A percentile compares a stretch with the other conserved stretches of the same genome.
Evolutionary conservation across 2,113 vertebrate species (phyloP).

Genomic region (Notothenia coriiceps): DNA sequence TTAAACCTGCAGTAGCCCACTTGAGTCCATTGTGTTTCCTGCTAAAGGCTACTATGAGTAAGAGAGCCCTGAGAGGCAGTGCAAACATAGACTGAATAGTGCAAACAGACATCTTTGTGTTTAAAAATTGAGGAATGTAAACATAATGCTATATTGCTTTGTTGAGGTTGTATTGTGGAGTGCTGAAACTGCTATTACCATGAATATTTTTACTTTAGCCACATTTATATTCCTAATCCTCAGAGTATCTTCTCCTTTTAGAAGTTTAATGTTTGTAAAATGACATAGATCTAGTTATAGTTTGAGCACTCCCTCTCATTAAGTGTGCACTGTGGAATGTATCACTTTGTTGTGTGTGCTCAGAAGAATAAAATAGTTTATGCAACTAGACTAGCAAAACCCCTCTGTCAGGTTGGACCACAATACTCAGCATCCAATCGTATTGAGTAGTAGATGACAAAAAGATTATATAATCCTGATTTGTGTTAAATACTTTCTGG

Average conservation of each 20-base stretch:
- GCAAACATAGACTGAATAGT: background rate
- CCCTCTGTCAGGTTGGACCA: slow-evolving; percentile 24
- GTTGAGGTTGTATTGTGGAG: background rate
- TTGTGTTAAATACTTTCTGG: background rate
- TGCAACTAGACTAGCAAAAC: slow-evolving; percentile 25
- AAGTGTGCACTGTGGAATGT: slow-evolving; percentile 49
- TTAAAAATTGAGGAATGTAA: slow-evolving; percentile 37
- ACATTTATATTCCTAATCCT: background rate
- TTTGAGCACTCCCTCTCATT: slow-evolving; percentile 35
- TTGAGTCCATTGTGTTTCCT: slow-evolving; percentile 21
- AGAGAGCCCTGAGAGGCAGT: background rate
- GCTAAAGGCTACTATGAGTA: slow-evolving; percentile 38
- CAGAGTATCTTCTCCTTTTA: background rate
- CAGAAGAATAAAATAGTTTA: slow-evolving; percentile 21
- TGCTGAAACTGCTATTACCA: background rate
- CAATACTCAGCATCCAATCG: slow-evolving; percentile 3
- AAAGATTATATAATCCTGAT: background rate
- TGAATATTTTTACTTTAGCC: background rate
- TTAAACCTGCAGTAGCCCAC: slow-evolving; percentile 34
- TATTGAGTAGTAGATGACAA: background rate
- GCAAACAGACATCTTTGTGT: slow-evolving; percentile 17
- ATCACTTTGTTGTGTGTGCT: slow-evolving; percentile 17
- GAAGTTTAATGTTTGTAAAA: slow-evolving; percentile 12
- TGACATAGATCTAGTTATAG: slow-evolving; percentile 11
- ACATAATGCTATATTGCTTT: slow-evolving; percentile 14